Evolutionary conservation across 2,113 vertebrate genomes (phyloP).

Genomic region (Sporophila hypoxantha): DNA sequence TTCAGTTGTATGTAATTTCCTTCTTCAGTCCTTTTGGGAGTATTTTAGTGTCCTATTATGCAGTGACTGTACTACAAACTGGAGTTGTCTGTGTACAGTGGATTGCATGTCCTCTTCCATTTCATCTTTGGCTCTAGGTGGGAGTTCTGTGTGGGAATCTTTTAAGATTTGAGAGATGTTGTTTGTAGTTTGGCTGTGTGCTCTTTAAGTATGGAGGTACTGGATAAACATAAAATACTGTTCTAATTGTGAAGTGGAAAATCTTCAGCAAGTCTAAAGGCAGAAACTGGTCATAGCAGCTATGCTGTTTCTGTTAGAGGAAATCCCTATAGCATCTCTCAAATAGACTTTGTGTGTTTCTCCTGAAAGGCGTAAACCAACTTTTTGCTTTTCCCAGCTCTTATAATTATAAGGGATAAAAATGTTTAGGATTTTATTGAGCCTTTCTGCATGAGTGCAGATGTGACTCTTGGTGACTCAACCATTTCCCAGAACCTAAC

Average conservation of each 20-base stretch:
- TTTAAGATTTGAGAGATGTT: not conserved
- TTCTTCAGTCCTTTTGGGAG: constrained; percentile 4
- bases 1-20: constrained; percentile 14
- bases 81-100: not conserved
- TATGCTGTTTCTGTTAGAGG: not conserved
- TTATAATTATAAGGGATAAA: constrained; percentile 4
- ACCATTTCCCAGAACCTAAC: constrained; percentile 33
- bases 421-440: not conserved
- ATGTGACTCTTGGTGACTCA: constrained; percentile 52
- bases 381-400: not conserved
- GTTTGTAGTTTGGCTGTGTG: not conserved
- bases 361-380: constrained; percentile 11
- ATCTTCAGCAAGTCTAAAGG: not conserved
- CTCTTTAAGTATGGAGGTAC: not conserved
- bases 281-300: not conserved
- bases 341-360: not conserved
- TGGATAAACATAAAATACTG: not conserved
- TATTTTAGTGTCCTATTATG: not conserved
- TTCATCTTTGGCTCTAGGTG: not conserved
- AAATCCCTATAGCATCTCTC: not conserved
- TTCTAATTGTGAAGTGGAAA: not conserved
- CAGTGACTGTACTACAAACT: not conserved
- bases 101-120: not conserved
- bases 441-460: not conserved
- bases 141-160: not conserved